Evolutionary conservation across 1,140 invertebrate species (phyloP), one percentile per base, ranked within the genome.

Genomic region (Latrodectus geometricus): DNA sequence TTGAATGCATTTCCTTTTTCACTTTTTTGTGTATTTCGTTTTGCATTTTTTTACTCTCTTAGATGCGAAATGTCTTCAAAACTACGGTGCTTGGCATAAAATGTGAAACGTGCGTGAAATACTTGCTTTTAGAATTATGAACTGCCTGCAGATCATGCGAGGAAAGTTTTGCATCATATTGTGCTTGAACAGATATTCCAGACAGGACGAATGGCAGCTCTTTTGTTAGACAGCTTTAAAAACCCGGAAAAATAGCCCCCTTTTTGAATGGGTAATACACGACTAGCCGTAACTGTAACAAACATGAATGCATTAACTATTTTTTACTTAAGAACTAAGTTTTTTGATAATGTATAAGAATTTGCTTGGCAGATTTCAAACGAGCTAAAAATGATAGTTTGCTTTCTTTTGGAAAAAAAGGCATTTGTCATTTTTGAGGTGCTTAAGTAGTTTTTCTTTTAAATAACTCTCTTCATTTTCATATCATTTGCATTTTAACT

Each of bases 51-150:
- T 79, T 66, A 7, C 21, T 50, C 12, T 14, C 49, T 68, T 79
- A 49, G 56, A 52, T 79, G 68, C 65, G 49, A 81, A 83, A 73
- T 74, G 54, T 52, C 52, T 21, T 74, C 15, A 74, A 68, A 79
- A 70, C 50, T 66, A 83, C 80, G 65, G 54, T 83, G 80, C 74
- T 83, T 72, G 72, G 50, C 35, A 68, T 50, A 74, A 83, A 83
- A 83, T 83, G 80, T 65, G 80, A 83, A 83, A 83, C 80, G 80
- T 83, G 80, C 50, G 80, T 74, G 70, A 83, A 83, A 83, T 83
- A 83, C 80, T n/a, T n/a, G n/a, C 52, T 20, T 54, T 83, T 20
- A 56, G 70, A 83, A 83, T 61, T 61, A 17, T 61, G 17, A 61
- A 61, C 54, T 61, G 54, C 54, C 17, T 17, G 11, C 17, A 61